Base-by-base conservation (phyloP, 2,888 invertebrate genomes). In the Drosophila paranaensis region DNA sequence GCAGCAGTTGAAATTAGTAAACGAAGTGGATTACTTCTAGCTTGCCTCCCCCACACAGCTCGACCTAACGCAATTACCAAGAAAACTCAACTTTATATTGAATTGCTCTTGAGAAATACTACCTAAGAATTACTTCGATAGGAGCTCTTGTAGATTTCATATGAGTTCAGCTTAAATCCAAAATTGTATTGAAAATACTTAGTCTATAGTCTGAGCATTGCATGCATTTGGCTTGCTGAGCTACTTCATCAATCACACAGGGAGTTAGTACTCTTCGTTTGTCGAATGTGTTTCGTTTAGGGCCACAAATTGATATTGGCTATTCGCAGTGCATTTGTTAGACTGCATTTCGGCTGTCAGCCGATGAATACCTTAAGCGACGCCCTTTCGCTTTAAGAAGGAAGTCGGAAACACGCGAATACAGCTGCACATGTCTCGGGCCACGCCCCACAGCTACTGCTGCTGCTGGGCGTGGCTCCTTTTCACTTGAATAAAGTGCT, bases 401-500 rank as follows among this genome's bases (percentile, higher is more conserved):
- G 35, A 4, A 64, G 46, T 66, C 25, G n/a, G 40, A 35, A 43
- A 16, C 40, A 68, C 14, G 39, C 42, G 16, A 30, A n/a, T 11
- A 45, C 27, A 39, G 16, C 30, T 42, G 42, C 54, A 48, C 33
- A 20, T 20, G 16, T 43, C 6, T 43, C 6, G 0, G 6, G 35
- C 30, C 43, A 69, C 50, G 50, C 30, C 70, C 43, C 16, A 11
- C 30, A 43, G 58, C 58, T 4, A 6, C 20, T 20, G 27, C 27
- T 25, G 55, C 10, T 30, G 14, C 33, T 61, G 78, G 78, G 81
- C 78, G 81, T 69, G 81, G 65, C 62, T 56, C 16, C 51, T 53
- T 67, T 81, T 73, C 65, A 81, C 69, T 78, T 60, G 74, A 74
- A 69, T 69, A 66, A 64, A 70, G 55, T 69, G 69, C 64, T 62